These are phyloP conservation scores for Gouania willdenowi DNA, from an alignment of 2,797 vertebrate genomes.

Conservation along the genomic window DNA sequence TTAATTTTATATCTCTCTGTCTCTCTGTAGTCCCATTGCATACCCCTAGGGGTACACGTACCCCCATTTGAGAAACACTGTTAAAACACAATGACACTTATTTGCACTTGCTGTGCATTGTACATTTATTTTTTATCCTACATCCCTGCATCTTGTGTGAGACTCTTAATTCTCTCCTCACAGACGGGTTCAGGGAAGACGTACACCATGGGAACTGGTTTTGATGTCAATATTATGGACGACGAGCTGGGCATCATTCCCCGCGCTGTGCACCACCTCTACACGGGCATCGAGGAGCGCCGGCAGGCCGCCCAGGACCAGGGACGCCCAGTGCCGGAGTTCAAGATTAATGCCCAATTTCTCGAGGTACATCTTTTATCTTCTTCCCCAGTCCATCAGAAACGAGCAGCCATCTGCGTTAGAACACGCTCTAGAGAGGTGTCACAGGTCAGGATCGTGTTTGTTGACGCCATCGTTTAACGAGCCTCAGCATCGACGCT, in stretches of 20 bases:
- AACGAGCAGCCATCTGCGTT: too few relatives aligned
- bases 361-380: too few relatives aligned
- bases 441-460: constrained; percentile 17
- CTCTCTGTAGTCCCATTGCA: too few relatives aligned
- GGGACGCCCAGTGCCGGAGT: constrained; percentile 86
- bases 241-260: constrained; percentile 89
- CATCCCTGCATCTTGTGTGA: too few relatives aligned
- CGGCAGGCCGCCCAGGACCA: constrained; percentile 79
- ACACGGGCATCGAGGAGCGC: constrained; percentile 84
- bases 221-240: constrained; percentile 85
- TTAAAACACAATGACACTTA: too few relatives aligned
- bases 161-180: background rate
- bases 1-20: too few relatives aligned
- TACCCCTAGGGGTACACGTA: too few relatives aligned
- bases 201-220: constrained; percentile 94
- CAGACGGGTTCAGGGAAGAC: constrained; percentile 96
- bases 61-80: too few relatives aligned
- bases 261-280: constrained; percentile 88
- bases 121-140: too few relatives aligned
- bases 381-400: too few relatives aligned
- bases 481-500: constrained; percentile 11
- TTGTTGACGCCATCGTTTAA: constrained; percentile 29
- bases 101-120: too few relatives aligned
- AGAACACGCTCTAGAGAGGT: background rate
- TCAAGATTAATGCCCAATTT: constrained; percentile 94